Evolutionary conservation across 2,797 vertebrate genomes (phyloP).

Genomic region (Phrynocephalus vlangalii): DNA sequence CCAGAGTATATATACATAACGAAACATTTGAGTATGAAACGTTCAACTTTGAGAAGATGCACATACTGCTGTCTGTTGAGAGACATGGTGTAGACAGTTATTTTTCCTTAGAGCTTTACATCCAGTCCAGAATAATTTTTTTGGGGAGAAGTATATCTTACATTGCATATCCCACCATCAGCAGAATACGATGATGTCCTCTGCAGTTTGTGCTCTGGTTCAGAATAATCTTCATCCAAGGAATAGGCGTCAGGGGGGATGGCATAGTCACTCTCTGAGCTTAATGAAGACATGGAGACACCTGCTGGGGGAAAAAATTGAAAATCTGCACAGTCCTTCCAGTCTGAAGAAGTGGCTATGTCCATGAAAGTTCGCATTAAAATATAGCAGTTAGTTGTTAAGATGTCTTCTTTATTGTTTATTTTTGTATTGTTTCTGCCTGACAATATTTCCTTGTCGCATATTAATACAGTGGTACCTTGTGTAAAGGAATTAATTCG

Average conservation of each 20-base stretch:
- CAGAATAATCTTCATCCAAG: constrained; percentile 92
- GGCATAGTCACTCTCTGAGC: constrained; percentile 96
- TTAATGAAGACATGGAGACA: constrained; percentile 94
- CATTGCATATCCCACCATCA: constrained; percentile 82
- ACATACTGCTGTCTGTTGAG: background rate
- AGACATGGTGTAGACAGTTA: background rate
- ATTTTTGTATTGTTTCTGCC: too few species aligned
- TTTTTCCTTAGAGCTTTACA: background rate
- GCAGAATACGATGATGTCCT: constrained; percentile 91
- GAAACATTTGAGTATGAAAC: constrained; percentile 2
- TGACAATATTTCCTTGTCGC: background rate
- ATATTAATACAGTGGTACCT: background rate
- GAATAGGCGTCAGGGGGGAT: constrained; percentile 95
- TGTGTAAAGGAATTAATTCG: too few species aligned
- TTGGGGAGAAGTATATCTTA: constrained; percentile 72
- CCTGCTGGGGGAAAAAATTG: constrained; percentile 75
- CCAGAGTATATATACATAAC: background rate
- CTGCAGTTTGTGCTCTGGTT: constrained; percentile 95
- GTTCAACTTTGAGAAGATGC: background rate
- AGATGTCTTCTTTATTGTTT: too few species aligned
- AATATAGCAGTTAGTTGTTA: too few species aligned
- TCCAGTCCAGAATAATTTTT: background rate
- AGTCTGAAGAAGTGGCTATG: too few species aligned
- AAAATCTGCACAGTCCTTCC: background rate
- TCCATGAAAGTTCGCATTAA: too few species aligned